A percentile compares a stretch with the other conserved stretches of the same genome.
These are phyloP conservation scores for Lophotis ruficrista DNA, from an alignment of 2,113 vertebrate species.

Conservation along the genomic window DNA sequence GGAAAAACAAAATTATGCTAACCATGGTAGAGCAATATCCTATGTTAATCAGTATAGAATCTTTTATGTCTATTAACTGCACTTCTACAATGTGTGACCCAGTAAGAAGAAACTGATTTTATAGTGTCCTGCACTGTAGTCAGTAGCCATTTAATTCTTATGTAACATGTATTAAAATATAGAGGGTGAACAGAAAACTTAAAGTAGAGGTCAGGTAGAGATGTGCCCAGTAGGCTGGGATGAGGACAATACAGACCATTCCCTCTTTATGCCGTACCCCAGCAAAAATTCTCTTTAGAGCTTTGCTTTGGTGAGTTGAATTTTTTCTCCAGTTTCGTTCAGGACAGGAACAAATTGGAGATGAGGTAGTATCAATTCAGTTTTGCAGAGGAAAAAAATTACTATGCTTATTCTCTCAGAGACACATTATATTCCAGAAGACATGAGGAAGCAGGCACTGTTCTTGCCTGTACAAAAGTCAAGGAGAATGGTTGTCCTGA, in stretches of 20 bases:
- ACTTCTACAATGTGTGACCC: background rate
- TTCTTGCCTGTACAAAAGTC: background rate
- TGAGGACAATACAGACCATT: background rate
- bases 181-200: background rate
- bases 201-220: background rate
- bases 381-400: background rate
- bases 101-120: background rate
- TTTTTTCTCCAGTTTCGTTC: background rate
- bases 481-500: background rate
- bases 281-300: background rate
- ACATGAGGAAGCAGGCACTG: background rate
- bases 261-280: too few species aligned
- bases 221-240: background rate
- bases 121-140: background rate
- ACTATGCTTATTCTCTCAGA: background rate
- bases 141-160: background rate
- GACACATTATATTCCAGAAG: background rate
- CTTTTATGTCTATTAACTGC: background rate
- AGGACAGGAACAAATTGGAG: background rate
- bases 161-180: background rate
- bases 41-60: background rate
- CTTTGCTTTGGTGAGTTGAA: background rate
- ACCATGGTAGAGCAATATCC: background rate
- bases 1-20: background rate
- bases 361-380: background rate